A percentile compares a stretch with the other conserved stretches of the same genome.
Evolutionary conservation across 2,113 vertebrate genomes (phyloP).

Genomic region (Ailurus styani): DNA sequence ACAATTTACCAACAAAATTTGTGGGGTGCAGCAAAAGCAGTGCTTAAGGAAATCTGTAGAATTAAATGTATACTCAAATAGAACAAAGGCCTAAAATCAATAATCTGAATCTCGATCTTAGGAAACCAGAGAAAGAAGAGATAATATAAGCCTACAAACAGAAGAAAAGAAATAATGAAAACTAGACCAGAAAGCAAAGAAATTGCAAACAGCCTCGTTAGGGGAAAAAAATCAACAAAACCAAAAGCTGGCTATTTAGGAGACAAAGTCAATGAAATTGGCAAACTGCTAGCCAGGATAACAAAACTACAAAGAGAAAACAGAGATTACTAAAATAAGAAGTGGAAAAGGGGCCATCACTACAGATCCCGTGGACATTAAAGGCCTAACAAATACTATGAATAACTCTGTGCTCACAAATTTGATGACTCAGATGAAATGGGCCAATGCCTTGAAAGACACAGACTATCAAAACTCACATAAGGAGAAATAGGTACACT

Average conservation of each 20-base stretch:
- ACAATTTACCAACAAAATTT: not conserved
- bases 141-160: not conserved
- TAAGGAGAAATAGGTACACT: not conserved
- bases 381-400: not conserved
- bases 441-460: not conserved
- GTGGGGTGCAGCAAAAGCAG: not conserved
- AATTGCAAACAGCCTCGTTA: not conserved
- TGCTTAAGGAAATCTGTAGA: not conserved
- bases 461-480: not conserved
- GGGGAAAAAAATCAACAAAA: not conserved
- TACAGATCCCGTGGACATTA: not conserved
- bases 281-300: not conserved
- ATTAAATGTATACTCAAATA: not conserved
- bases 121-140: not conserved
- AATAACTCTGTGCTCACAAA: not conserved
- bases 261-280: not conserved
- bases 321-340: not conserved
- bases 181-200: not conserved
- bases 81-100: not conserved
- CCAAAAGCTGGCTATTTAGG: not conserved
- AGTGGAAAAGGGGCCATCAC: not conserved
- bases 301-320: not conserved
- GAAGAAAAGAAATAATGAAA: not conserved
- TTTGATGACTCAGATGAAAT: not conserved
- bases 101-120: not conserved